phyloP scores from a whole-genome alignment of 2,797 vertebrate species.

The Sphenopsis melanotis region DNA sequence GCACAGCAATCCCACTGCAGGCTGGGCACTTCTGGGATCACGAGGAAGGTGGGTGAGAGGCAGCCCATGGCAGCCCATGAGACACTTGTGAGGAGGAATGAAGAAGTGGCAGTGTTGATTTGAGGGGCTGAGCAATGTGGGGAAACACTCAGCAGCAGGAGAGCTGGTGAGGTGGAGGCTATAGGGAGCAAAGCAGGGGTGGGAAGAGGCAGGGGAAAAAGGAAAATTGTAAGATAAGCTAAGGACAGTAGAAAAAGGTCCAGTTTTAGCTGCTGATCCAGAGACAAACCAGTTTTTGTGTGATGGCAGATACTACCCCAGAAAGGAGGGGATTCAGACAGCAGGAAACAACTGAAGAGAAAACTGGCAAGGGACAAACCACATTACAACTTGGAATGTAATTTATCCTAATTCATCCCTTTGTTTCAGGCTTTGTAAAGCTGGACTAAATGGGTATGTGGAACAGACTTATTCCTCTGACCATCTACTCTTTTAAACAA shows the following conservation, averaged over 20 bases:
- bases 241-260: not conserved
- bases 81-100: not conserved
- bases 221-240: not conserved
- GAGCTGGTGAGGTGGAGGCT: not conserved
- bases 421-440: not conserved
- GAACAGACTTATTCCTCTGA: not conserved
- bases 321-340: not conserved
- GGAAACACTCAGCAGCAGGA: not conserved
- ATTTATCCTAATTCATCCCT: not conserved
- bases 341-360: not conserved
- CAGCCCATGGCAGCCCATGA: not conserved
- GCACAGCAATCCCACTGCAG: rapidly evolving
- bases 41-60: not conserved
- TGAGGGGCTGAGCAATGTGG: not conserved
- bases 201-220: not conserved
- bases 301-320: not conserved
- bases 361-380: not conserved
- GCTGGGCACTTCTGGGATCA: not conserved
- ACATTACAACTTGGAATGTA: not conserved
- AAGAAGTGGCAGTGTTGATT: not conserved
- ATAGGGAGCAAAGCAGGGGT: not conserved
- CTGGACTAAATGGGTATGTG: not conserved
- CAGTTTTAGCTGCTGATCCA: not conserved
- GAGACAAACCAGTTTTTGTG: not conserved
- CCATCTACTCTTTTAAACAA: not conserved